phyloP scores from a whole-genome alignment of 2,888 invertebrate species.

The Archips xylosteana region DNA sequence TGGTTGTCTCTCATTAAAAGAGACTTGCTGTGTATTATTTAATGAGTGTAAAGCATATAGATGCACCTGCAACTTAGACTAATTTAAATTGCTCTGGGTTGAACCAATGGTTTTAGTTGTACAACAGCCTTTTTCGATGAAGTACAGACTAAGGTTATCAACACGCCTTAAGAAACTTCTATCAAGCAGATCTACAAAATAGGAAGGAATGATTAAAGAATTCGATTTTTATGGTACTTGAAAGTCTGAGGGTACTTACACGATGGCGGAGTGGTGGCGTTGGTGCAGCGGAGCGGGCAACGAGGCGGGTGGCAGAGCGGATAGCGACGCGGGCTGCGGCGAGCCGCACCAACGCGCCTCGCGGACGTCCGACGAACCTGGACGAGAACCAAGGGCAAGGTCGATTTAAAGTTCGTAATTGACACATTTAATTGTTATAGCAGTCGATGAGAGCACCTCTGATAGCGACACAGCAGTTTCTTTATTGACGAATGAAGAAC shows the following conservation, averaged over 20 bases:
- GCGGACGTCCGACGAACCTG: conserved; percentile 81
- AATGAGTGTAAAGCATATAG: too few species aligned
- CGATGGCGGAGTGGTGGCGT: conserved; percentile 77
- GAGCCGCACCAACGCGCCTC: conserved; percentile 86
- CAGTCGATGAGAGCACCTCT: not conserved
- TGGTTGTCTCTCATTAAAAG: too few species aligned
- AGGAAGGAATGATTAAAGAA: not conserved
- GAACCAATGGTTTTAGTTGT: too few species aligned
- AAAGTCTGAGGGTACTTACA: conserved; percentile 63
- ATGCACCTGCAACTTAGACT: too few species aligned
- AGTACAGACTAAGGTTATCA: too few species aligned
- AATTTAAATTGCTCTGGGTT: too few species aligned
- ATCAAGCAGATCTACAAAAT: too few species aligned
- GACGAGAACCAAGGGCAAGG: conserved; percentile 2
- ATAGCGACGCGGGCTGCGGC: conserved; percentile 86
- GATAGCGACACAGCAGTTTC: not conserved
- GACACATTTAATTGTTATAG: not conserved
- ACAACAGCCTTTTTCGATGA: too few species aligned
- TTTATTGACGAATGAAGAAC: too few species aligned
- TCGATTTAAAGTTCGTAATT: not conserved
- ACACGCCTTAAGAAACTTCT: too few species aligned
- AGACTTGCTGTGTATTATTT: too few species aligned
- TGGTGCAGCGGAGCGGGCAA: conserved; percentile 74
- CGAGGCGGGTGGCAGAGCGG: conserved; percentile 83
- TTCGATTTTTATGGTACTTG: not conserved